These are phyloP conservation scores for Polydrusus cervinus DNA, from an alignment of 2,888 invertebrate genomes.

Conservation along the genomic window DNA sequence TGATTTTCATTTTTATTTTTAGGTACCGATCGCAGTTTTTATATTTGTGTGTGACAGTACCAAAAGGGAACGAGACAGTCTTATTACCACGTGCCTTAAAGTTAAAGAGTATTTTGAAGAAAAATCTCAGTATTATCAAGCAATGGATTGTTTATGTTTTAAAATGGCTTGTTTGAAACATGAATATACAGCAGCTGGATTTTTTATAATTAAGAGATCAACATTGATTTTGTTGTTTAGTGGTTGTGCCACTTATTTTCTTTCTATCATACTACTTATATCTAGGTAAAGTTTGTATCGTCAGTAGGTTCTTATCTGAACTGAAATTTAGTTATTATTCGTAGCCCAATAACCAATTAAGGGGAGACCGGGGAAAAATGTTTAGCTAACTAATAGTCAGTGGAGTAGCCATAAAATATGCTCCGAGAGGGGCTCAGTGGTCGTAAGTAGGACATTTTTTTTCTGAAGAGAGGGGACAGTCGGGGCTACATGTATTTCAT, in stretches of 20 bases:
- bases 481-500: no score
- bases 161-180: not conserved
- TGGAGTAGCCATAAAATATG: no score
- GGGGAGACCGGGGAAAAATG: no score
- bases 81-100: not conserved
- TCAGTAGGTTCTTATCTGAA: no score
- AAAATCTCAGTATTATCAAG: not conserved
- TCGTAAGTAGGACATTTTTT: no score
- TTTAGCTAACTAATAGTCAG: no score
- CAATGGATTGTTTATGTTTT: conserved; percentile 8
- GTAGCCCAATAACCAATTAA: no score
- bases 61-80: not conserved
- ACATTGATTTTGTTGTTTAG: not conserved
- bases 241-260: not conserved
- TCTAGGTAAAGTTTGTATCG: no score
- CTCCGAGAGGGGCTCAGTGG: no score
- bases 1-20: not conserved
- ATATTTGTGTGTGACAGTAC: not conserved
- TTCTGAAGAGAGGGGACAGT: no score
- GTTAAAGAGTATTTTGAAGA: not conserved
- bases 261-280: not conserved
- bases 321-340: no score
- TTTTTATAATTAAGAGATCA: not conserved
- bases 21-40: not conserved
- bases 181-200: not conserved